Evolutionary conservation across 2,797 vertebrate species (phyloP).

Genomic region (Anolis apletophallus): DNA sequence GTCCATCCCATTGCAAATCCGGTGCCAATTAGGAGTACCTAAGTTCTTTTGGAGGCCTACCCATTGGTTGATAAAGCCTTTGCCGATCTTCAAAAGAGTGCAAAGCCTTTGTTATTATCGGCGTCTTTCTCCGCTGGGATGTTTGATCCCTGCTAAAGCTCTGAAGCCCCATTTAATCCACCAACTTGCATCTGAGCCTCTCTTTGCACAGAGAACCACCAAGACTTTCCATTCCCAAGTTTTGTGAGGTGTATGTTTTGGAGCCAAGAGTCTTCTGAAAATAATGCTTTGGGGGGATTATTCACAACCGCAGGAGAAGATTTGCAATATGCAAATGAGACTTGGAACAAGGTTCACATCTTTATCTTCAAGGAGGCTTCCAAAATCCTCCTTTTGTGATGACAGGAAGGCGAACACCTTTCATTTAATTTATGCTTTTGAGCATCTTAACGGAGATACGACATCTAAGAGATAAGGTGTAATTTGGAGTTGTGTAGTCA

Average conservation of each 20-base stretch:
- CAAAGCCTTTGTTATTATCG: constrained; percentile 5
- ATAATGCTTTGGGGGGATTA: neutral
- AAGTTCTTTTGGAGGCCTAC: neutral
- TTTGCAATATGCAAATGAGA: neutral
- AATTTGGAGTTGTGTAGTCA: too few relatives aligned
- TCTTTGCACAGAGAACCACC: neutral
- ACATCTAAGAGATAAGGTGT: too few relatives aligned
- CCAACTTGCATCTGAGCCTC: neutral
- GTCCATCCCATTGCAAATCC: neutral
- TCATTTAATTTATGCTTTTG: too few relatives aligned
- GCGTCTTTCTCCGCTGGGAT: neutral
- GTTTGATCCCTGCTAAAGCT: constrained; percentile 30
- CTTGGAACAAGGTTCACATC: neutral
- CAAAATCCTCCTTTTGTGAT: neutral
- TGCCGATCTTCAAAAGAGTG: neutral
- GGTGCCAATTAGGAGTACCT: neutral
- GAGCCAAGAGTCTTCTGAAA: neutral
- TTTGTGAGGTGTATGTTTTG: neutral
- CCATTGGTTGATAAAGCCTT: neutral
- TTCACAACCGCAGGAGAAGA: neutral
- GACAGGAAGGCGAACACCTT: too few relatives aligned
- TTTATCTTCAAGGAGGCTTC: neutral
- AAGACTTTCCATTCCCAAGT: neutral
- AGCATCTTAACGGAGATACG: too few relatives aligned
- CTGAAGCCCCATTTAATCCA: constrained; percentile 23